phyloP scores from a whole-genome alignment of 2,113 vertebrate genomes.

The Hippocampus comes region DNA sequence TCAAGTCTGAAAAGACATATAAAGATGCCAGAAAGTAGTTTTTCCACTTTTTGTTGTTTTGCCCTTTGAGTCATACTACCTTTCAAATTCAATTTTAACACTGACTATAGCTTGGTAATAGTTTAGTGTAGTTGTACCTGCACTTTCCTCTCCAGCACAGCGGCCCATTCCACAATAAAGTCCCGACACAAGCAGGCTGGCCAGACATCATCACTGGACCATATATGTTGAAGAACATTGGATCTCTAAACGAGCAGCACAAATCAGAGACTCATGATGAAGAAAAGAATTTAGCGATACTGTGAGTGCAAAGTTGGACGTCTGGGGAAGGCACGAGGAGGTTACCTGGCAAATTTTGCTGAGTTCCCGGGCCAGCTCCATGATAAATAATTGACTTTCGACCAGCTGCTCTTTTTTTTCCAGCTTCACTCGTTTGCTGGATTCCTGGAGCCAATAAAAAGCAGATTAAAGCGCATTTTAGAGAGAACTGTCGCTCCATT shows the following conservation, averaged over 20 bases:
- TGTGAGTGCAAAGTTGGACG: background rate
- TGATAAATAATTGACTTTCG: slow-evolving; percentile 74
- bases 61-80: background rate
- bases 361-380: slow-evolving; percentile 74
- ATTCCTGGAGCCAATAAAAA: slow-evolving; percentile 55
- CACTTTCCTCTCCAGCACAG: slow-evolving; percentile 61
- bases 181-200: slow-evolving; percentile 61
- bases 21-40: too few relatives aligned
- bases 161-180: slow-evolving; percentile 70
- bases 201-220: slow-evolving; percentile 72
- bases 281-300: background rate
- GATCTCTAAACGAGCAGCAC: slow-evolving; percentile 54
- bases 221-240: slow-evolving; percentile 70
- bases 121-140: slow-evolving; percentile 26
- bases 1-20: too few relatives aligned
- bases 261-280: background rate
- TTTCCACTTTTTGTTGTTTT: background rate
- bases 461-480: background rate
- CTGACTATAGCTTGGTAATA: too few relatives aligned
- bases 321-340: background rate
- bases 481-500: background rate
- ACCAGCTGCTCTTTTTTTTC: slow-evolving; percentile 68
- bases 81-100: too few relatives aligned
- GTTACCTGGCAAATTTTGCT: slow-evolving; percentile 71
- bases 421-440: slow-evolving; percentile 60